Evolutionary conservation across 2,888 invertebrate species (phyloP).

Genomic region (Oeneis ivallda): DNA sequence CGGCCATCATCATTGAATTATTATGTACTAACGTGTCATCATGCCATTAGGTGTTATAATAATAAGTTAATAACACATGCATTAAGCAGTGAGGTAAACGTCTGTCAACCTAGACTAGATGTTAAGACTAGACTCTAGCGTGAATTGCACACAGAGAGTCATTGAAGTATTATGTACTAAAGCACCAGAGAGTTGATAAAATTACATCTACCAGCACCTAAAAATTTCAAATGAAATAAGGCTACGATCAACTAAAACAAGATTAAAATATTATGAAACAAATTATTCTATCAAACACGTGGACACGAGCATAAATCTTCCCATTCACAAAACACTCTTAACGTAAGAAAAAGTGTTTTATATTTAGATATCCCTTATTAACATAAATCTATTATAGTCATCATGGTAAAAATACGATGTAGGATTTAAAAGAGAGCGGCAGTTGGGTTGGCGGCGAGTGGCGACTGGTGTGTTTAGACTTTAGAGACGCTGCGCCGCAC

Average conservation of each 20-base stretch:
- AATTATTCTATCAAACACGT: conserved; percentile 30
- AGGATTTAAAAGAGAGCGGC: conserved; percentile 38
- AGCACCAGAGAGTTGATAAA: neutral
- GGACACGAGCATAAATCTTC: conserved; percentile 40
- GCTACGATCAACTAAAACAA: neutral
- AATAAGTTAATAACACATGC: too few species aligned
- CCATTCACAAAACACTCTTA: conserved; percentile 39
- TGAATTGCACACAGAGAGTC: neutral
- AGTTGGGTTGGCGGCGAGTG: conserved; percentile 30
- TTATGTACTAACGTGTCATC: too few species aligned
- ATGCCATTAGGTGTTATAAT: too few species aligned
- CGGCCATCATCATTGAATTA: too few species aligned
- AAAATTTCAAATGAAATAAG: neutral
- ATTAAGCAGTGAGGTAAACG: too few species aligned
- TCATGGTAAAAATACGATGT: conserved; percentile 39
- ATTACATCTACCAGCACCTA: neutral
- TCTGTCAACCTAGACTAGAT: too few species aligned
- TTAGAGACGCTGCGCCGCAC: conserved; percentile 42
- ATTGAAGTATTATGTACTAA: too few species aligned
- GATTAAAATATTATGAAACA: conserved; percentile 20
- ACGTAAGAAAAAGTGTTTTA: conserved; percentile 37
- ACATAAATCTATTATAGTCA: conserved; percentile 41
- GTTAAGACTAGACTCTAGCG: too few species aligned
- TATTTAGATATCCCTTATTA: conserved; percentile 42
- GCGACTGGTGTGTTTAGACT: conserved; percentile 33